Evolutionary conservation across 1,140 invertebrate genomes (phyloP), one percentile per base, ranked within the genome.

Genomic region (Euura lappo): DNA sequence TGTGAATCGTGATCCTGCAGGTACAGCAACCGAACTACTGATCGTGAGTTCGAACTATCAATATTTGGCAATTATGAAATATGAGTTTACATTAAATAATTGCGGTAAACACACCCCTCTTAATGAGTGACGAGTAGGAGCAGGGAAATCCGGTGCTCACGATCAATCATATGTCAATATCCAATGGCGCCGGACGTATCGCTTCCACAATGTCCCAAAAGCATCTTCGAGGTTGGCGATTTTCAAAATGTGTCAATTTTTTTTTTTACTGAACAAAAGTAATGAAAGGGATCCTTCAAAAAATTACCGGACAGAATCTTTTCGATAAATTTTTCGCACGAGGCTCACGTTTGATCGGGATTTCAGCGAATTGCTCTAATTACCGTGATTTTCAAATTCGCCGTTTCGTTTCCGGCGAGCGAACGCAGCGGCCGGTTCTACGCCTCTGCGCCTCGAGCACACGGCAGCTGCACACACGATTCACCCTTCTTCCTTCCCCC

Each of bases 11-110:
- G 28, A 28, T 28, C 28, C 28, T 28, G 28, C 28, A 28, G 28
- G 28, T 28, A 28, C 28, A 28, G 28, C 28, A 28, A 28, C 28
- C 28, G 28, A 28, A 28, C 28, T 28, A 28, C 28, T 28, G 28
- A 28, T 28, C 28, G 28, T 28, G 78, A 78, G 80, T 81, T 13
- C 75, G 80, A 75, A 81, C 81, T 78, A 75, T 79, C 83, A 84
- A 84, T 85, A 84, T 85, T 85, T 84, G 82, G 80, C 83, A 85
- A 84, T 85, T 85, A 84, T 80, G 79, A 84, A 84, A 85, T 83
- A 83, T 84, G 83, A 85, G 82, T 83, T 84, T 84, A 85, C 83
- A 85, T 86, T 85, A 84, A 85, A 85, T 86, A 86, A 86, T 86
- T 85, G 83, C 80, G 83, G 84, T 84, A 86, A 86, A 86, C 80